Evolutionary conservation across 2,888 invertebrate species (phyloP).

Genomic region (Ditula angustiorana): DNA sequence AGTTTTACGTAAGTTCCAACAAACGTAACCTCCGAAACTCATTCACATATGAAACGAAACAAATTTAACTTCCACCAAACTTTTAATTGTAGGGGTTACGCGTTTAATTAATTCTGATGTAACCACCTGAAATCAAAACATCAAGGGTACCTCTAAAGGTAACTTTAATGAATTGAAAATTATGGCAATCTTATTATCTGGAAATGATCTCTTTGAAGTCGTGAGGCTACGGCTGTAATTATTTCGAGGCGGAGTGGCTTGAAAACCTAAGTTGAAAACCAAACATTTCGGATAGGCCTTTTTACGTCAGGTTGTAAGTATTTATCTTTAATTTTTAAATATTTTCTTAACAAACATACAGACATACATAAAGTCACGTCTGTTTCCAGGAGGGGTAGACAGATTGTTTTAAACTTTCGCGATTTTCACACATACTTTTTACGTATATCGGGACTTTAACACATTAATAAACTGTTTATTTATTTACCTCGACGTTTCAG

Average conservation of each 20-base stretch:
- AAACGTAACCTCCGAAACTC: neutral
- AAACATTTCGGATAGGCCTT: no score
- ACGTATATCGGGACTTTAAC: no score
- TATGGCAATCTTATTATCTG: neutral
- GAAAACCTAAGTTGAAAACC: no score
- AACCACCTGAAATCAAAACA: neutral
- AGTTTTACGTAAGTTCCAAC: neutral
- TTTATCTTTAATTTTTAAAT: no score
- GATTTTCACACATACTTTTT: no score
- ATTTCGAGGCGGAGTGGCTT: neutral
- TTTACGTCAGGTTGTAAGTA: no score
- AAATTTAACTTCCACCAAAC: neutral
- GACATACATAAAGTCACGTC: no score
- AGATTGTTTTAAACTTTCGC: no score
- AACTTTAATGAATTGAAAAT: neutral
- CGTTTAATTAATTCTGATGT: neutral
- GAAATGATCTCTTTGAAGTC: neutral
- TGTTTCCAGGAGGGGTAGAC: no score
- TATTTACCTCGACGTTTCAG: no score
- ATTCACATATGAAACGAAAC: neutral
- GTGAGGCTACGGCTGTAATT: neutral
- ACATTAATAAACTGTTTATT: no score
- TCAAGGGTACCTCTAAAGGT: neutral
- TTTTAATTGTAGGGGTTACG: neutral
- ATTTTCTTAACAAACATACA: no score